Percentiles rank a stretch among this genome's conserved stretches.
These are phyloP conservation scores for Cremastinae sp. DNA, from an alignment of 2,888 invertebrate genomes.

Conservation along the genomic window DNA sequence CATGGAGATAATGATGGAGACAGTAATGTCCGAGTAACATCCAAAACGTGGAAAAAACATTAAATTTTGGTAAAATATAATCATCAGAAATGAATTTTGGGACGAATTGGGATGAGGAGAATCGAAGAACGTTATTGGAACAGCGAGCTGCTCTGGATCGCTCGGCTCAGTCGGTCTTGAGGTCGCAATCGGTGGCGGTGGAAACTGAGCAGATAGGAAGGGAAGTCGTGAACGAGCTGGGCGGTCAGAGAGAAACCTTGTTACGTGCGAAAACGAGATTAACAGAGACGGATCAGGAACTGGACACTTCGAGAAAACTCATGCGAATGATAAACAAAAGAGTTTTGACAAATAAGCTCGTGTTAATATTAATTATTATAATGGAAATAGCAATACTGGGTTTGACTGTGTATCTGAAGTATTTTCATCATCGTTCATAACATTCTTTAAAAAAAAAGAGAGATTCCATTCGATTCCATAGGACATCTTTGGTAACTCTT, in stretches of 20 bases:
- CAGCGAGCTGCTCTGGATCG: constrained; percentile 83
- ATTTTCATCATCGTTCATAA: constrained; percentile 77
- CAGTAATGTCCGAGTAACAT: constrained; percentile 21
- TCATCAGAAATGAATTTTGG: constrained; percentile 72
- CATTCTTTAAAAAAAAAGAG: no score
- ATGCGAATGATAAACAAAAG: constrained; percentile 86
- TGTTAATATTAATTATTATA: constrained; percentile 87
- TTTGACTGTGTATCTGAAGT: constrained; percentile 85
- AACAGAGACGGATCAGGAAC: constrained; percentile 86
- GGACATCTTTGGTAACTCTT: no score
- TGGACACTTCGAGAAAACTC: constrained; percentile 85
- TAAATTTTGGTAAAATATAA: background rate
- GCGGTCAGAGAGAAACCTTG: constrained; percentile 88
- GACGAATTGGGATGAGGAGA: constrained; percentile 82
- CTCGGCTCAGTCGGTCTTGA: constrained; percentile 84
- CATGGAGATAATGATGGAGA: constrained; percentile 61
- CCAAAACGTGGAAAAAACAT: background rate
- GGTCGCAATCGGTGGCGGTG: constrained; percentile 88
- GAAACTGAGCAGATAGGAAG: constrained; percentile 91
- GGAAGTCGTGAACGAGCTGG: constrained; percentile 88
- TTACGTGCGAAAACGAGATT: constrained; percentile 85
- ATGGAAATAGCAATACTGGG: constrained; percentile 86
- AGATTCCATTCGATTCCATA: no score
- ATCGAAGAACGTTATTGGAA: constrained; percentile 83
- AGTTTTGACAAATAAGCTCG: constrained; percentile 88